Conservation (phyloP, 2,797 vertebrate species). For the Anolis apletophallus region DNA sequence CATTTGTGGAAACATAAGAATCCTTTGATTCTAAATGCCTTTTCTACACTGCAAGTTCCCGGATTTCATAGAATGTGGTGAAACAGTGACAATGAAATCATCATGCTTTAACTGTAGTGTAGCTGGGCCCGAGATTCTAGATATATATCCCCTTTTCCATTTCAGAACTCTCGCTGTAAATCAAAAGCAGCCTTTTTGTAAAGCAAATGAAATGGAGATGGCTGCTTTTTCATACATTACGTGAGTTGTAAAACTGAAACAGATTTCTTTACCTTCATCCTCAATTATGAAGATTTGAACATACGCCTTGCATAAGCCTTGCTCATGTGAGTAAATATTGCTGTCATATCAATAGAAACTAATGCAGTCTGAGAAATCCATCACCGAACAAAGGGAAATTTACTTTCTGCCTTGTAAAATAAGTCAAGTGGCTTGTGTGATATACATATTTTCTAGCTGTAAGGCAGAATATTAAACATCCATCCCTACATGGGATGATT, state of each 20-base stretch:
- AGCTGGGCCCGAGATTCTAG: background rate
- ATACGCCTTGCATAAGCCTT: background rate
- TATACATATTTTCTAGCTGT: conserved; percentile 36
- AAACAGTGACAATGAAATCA: too few species aligned
- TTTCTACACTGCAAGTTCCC: too few species aligned
- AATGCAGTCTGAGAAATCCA: conserved; percentile 36
- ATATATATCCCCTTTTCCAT: background rate
- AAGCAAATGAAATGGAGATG: background rate
- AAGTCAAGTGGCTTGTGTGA: conserved; percentile 46
- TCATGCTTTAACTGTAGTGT: too few species aligned
- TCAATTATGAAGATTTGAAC: conserved; percentile 10
- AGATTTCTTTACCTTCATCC: conserved; percentile 11
- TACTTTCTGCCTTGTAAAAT: conserved; percentile 37
- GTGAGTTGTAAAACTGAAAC: conserved; percentile 9
- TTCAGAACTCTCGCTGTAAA: conserved; percentile 13
- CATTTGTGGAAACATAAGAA: too few species aligned
- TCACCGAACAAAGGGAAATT: conserved; percentile 42
- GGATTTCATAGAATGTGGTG: too few species aligned
- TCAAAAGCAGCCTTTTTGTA: background rate
- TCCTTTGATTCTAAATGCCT: too few species aligned
- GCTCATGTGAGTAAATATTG: conserved; percentile 5
- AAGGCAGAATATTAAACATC: conserved; percentile 53
- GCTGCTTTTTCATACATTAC: background rate
- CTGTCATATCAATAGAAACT: conserved; percentile 36
- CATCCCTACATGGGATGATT: conserved; percentile 34